Conservation (phyloP, 2,113 vertebrate genomes). For the Pantherophis guttatus region DNA sequence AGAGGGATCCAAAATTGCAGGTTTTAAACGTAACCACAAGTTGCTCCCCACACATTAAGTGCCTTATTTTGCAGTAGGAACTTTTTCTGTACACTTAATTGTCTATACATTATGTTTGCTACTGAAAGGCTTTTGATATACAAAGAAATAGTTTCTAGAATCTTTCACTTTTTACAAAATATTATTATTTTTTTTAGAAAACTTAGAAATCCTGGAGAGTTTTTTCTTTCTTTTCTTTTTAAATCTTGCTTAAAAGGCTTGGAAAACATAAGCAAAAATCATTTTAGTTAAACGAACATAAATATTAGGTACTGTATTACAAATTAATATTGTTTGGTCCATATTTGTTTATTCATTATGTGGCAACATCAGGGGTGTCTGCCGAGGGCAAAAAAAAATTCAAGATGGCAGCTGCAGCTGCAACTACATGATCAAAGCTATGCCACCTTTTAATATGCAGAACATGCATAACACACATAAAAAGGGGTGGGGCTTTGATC, state of each 20-base stretch:
- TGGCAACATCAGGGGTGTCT: background rate
- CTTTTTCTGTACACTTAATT: constrained; percentile 29
- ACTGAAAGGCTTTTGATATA: constrained; percentile 5
- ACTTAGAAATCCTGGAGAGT: background rate
- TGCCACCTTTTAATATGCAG: background rate
- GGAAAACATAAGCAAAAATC: background rate
- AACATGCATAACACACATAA: background rate
- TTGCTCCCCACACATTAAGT: constrained; percentile 41
- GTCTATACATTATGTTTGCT: constrained; percentile 26
- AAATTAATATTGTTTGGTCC: background rate
- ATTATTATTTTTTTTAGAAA: background rate
- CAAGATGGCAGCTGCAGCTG: background rate
- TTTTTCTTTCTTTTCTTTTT: background rate
- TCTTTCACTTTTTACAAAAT: background rate
- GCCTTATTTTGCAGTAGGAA: constrained; percentile 9
- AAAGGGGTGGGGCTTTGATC: background rate
- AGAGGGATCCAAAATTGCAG: constrained; percentile 69
- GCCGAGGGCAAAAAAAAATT: background rate
- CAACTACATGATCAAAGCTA: background rate
- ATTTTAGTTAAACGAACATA: background rate
- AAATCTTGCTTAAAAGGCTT: background rate
- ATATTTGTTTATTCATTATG: background rate
- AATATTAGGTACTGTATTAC: background rate
- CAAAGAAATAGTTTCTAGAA: background rate
- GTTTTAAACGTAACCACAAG: constrained; percentile 70